Percentiles rank a stretch among this genome's conserved stretches.
phyloP scores from a whole-genome alignment of 64 coral and sea anemone species.

The Montipora cactus region DNA sequence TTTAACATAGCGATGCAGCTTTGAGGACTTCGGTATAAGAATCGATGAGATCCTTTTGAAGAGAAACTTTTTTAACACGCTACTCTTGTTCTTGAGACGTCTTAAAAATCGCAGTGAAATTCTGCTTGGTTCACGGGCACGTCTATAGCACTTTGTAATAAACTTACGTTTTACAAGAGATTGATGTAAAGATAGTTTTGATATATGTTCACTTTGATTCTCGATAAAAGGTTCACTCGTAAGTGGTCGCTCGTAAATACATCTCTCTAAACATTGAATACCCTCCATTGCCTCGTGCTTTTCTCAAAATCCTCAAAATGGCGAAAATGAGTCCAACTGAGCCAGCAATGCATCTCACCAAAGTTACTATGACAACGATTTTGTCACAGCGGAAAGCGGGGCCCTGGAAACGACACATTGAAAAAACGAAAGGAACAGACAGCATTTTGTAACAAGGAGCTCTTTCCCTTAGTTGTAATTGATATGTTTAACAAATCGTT shows the following conservation, averaged over 20 bases:
- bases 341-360: no score
- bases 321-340: no score
- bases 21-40: constrained; percentile 72
- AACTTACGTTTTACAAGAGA: constrained; percentile 56
- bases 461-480: no score
- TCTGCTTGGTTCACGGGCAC: background rate
- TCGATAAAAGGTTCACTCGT: constrained; percentile 75
- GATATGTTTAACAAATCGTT: no score
- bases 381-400: no score
- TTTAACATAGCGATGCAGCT: background rate
- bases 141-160: constrained; percentile 4
- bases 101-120: constrained; percentile 54
- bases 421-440: no score
- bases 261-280: no score
- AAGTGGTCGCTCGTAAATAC: constrained; percentile 75
- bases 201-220: constrained; percentile 65
- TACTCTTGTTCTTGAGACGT: constrained; percentile 68
- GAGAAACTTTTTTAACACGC: constrained; percentile 55
- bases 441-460: no score
- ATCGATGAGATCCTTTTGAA: constrained; percentile 77
- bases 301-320: no score
- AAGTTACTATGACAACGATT: no score
- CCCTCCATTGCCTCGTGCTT: no score
- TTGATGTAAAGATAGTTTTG: constrained; percentile 68
- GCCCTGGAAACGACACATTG: no score